These are phyloP conservation scores for Elaphurus davidianus DNA, from an alignment of 2,113 vertebrate genomes.

Conservation along the genomic window DNA sequence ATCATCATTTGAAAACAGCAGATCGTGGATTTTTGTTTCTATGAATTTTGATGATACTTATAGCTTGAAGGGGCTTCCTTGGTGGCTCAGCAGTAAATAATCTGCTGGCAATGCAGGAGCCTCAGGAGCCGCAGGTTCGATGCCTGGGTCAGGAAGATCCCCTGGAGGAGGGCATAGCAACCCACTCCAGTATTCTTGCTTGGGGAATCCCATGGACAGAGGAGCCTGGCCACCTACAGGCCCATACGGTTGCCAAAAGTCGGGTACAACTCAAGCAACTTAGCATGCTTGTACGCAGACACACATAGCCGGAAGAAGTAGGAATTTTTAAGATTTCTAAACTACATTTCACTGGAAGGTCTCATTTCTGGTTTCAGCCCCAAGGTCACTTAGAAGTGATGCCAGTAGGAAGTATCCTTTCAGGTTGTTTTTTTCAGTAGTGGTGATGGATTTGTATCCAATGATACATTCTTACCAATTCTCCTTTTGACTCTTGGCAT, in stretches of 20 bases:
- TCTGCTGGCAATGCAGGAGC: background rate
- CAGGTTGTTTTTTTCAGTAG: background rate
- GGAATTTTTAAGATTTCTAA: background rate
- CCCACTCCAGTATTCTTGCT: background rate
- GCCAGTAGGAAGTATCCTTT: background rate
- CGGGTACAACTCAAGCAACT: background rate
- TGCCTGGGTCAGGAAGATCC: background rate
- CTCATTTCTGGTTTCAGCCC: background rate
- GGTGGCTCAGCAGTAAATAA: background rate
- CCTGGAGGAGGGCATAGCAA: background rate
- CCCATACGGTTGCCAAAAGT: background rate
- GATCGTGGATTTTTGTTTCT: background rate
- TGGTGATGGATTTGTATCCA: slow-evolving; percentile 32
- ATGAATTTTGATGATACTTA: background rate
- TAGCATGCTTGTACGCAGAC: background rate
- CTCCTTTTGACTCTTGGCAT: background rate
- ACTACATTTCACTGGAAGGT: slow-evolving; percentile 15
- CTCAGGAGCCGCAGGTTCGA: background rate
- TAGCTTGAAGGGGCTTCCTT: background rate
- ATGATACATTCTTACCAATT: background rate
- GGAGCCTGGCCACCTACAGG: background rate
- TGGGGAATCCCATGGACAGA: background rate
- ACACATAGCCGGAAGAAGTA: background rate
- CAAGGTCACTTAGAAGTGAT: background rate
- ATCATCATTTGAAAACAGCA: slow-evolving; percentile 2